A percentile compares a stretch with the other conserved stretches of the same genome.
These are phyloP conservation scores for Mormyrops attenuatus DNA, from an alignment of 2,797 vertebrate genomes.

Conservation along the genomic window DNA sequence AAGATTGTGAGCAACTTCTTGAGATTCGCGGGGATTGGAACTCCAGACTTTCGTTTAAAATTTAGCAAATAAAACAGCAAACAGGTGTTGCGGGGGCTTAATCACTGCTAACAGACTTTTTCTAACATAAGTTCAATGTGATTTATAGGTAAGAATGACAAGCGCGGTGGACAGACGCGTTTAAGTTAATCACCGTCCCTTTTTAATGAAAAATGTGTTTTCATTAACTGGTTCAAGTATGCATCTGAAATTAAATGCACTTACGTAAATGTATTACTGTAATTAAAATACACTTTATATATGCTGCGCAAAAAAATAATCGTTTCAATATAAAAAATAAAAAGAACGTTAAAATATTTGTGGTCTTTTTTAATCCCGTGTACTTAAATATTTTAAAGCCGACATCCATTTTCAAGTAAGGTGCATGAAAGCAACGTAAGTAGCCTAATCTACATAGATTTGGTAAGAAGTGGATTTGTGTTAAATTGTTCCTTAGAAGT, in stretches of 20 bases:
- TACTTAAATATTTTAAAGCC: not conserved
- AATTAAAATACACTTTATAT: not conserved
- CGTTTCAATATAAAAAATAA: not conserved
- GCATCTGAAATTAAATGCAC: not conserved
- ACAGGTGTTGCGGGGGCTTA: not conserved
- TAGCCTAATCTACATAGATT: not conserved
- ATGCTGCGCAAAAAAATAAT: not conserved
- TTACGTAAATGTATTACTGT: not conserved
- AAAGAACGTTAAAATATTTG: not conserved
- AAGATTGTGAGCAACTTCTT: not conserved
- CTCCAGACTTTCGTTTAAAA: not conserved
- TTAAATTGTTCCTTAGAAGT: not conserved
- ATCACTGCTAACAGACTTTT: not conserved
- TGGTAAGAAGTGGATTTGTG: not conserved
- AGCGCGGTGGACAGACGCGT: not conserved
- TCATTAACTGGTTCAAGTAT: not conserved
- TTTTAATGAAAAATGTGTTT: not conserved
- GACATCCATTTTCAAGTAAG: not conserved
- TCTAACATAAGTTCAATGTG: not conserved
- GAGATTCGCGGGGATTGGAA: not conserved
- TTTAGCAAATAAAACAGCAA: not conserved
- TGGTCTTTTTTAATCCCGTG: not conserved
- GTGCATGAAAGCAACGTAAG: not conserved
- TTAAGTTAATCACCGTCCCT: not conserved
- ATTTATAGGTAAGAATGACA: not conserved